A percentile compares a stretch with the other conserved stretches of the same genome.
Conservation (phyloP, 2,888 invertebrate genomes). For the Eilema griseolum region DNA sequence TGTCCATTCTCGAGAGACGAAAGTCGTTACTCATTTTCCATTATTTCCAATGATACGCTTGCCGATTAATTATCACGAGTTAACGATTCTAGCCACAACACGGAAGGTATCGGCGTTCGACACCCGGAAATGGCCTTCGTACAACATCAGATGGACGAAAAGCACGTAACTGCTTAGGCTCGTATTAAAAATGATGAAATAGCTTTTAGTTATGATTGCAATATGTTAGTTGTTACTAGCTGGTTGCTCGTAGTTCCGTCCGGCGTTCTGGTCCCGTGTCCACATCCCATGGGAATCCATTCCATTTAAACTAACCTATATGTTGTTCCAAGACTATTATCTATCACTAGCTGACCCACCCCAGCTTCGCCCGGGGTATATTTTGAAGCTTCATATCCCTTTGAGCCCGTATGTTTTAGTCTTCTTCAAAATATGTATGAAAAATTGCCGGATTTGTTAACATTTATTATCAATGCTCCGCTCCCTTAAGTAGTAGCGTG, state of each 20-base stretch:
- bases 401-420: no score
- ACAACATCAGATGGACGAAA: slow-evolving; percentile 52
- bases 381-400: no score
- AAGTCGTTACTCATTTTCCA: slow-evolving; percentile 4
- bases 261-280: neutral
- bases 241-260: neutral
- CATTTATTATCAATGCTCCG: no score
- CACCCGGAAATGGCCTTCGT: slow-evolving; percentile 65
- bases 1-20: no score
- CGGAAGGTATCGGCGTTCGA: slow-evolving; percentile 53
- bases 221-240: neutral
- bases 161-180: slow-evolving; percentile 58
- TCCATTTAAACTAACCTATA: no score
- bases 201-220: slow-evolving; percentile 34
- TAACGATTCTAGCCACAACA: slow-evolving; percentile 38
- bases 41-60: slow-evolving; percentile 16
- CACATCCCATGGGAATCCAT: neutral
- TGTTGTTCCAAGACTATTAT: no score
- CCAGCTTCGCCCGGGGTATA: no score
- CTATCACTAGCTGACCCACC: no score
- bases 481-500: no score
- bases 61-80: slow-evolving; percentile 29
- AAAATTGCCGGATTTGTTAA: no score
- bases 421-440: no score
- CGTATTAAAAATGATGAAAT: slow-evolving; percentile 52